phyloP scores from a whole-genome alignment of 2,888 invertebrate genomes.

The Unio delphinus region DNA sequence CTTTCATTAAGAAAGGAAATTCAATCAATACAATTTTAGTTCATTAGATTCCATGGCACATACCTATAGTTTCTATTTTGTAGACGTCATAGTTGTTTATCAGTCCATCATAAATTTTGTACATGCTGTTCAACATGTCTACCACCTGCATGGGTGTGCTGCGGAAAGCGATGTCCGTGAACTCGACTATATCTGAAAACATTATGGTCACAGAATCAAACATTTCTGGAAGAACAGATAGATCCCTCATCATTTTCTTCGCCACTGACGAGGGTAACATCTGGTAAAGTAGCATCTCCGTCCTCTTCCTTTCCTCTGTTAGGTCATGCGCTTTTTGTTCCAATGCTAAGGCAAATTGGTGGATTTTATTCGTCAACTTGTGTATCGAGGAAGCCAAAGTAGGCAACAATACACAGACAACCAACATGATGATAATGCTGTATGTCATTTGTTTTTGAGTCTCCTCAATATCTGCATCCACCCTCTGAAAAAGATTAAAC shows the following conservation, averaged over 20 bases:
- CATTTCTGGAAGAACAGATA: constrained; percentile 26
- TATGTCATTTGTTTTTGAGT: too few relatives aligned
- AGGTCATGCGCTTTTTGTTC: constrained; percentile 26
- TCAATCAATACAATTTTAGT: too few relatives aligned
- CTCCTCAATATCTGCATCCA: too few relatives aligned
- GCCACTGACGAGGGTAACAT: constrained; percentile 36
- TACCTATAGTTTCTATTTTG: too few relatives aligned
- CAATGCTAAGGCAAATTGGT: constrained; percentile 20
- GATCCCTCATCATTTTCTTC: constrained; percentile 22
- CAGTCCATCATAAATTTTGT: too few relatives aligned
- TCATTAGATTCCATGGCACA: too few relatives aligned
- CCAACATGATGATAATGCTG: too few relatives aligned
- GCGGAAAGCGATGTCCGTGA: constrained; percentile 15
- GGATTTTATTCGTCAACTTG: constrained; percentile 10
- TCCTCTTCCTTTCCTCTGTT: constrained; percentile 30
- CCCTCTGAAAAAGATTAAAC: too few relatives aligned
- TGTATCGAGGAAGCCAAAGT: constrained; percentile 20
- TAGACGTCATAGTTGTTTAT: too few relatives aligned
- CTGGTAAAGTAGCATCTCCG: constrained; percentile 30
- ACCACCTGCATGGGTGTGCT: too few relatives aligned
- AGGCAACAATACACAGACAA: constrained; percentile 9
- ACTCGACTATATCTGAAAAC: constrained; percentile 39
- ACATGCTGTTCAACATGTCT: too few relatives aligned
- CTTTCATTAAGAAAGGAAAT: too few relatives aligned
- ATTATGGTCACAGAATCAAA: constrained; percentile 39